Evolutionary conservation across 2,113 vertebrate species (phyloP).

Genomic region (Entosphenus tridentatus): DNA sequence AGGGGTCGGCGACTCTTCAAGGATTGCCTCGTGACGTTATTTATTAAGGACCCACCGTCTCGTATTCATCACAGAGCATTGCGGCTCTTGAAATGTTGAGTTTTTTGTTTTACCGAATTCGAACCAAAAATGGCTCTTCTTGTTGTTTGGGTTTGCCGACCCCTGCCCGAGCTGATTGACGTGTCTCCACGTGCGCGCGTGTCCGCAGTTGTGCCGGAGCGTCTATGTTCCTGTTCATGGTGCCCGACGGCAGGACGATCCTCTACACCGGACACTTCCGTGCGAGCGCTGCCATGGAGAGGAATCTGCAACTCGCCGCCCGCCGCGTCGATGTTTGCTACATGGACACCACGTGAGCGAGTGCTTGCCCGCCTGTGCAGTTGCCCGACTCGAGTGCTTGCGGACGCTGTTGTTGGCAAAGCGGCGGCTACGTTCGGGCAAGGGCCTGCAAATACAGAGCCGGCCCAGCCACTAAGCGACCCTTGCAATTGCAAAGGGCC

Average conservation of each 20-base stretch:
- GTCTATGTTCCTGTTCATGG: conserved; percentile 1
- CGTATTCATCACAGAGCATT: background rate
- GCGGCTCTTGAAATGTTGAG: background rate
- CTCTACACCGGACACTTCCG: conserved; percentile 3
- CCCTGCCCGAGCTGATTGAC: background rate
- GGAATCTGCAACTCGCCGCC: background rate
- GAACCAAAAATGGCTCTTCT: background rate
- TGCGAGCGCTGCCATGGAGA: background rate
- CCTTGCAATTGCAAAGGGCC: no score
- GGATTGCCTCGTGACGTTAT: background rate
- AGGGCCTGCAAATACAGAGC: no score
- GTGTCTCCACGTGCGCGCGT: background rate
- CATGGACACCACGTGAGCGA: background rate
- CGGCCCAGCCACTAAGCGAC: no score
- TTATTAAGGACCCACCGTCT: background rate
- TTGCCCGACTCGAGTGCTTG: no score
- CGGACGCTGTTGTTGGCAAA: no score
- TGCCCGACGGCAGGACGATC: background rate
- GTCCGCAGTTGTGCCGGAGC: background rate
- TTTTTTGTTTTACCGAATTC: background rate
- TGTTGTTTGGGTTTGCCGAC: background rate
- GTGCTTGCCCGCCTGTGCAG: no score
- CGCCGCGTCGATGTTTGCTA: background rate
- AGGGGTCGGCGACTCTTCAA: no score
- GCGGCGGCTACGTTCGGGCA: no score